phyloP scores from a whole-genome alignment of 2,797 vertebrate species.

The Potorous gilbertii region DNA sequence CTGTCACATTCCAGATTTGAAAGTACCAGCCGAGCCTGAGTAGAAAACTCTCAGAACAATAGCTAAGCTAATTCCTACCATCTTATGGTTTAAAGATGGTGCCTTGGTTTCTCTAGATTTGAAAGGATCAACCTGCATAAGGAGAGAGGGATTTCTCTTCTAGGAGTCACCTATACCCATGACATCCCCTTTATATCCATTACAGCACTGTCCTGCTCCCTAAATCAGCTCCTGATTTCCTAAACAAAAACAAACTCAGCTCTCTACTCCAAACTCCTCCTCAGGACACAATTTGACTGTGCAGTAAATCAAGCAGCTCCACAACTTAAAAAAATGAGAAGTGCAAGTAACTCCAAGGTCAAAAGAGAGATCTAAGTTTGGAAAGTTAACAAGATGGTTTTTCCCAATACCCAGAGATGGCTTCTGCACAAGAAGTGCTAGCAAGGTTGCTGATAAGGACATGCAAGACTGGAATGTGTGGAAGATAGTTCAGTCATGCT shows the following conservation, averaged over 20 bases:
- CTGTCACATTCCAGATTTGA: not conserved
- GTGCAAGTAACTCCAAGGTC: not conserved
- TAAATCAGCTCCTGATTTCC: not conserved
- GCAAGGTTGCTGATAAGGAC: not conserved
- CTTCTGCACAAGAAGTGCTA: not conserved
- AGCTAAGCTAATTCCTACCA: slow-evolving; percentile 1
- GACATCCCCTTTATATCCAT: not conserved
- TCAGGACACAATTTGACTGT: not conserved
- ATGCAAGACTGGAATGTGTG: not conserved
- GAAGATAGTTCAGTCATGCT: not conserved
- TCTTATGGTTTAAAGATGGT: not conserved
- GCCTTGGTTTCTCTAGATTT: not conserved
- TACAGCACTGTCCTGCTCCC: not conserved
- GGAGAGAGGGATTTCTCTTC: not conserved
- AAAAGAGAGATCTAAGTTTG: not conserved
- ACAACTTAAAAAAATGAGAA: not conserved
- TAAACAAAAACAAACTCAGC: not conserved
- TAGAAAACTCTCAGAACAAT: not conserved
- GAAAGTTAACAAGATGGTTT: not conserved
- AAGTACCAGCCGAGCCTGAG: not conserved
- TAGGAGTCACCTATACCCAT: not conserved
- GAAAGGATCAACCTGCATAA: not conserved
- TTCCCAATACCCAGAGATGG: not conserved
- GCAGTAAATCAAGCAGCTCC: not conserved
- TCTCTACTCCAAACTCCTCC: not conserved